These are phyloP conservation scores for Todus mexicanus DNA, from an alignment of 2,797 vertebrate genomes.

Conservation along the genomic window DNA sequence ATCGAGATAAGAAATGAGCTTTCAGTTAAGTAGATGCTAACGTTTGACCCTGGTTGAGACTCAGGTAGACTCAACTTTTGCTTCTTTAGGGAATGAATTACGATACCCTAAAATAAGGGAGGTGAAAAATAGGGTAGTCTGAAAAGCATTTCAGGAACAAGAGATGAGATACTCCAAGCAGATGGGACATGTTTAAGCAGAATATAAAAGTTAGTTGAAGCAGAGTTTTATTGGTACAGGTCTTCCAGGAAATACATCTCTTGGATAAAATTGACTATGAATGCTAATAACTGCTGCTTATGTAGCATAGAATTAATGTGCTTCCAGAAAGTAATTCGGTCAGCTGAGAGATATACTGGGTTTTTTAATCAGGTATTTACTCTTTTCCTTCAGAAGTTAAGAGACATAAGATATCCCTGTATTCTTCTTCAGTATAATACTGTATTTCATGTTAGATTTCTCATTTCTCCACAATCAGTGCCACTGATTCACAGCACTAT, in stretches of 20 bases:
- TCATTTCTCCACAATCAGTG: neutral
- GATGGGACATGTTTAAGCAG: neutral
- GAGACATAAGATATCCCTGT: neutral
- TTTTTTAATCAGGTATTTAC: neutral
- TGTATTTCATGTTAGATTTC: neutral
- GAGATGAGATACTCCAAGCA: neutral
- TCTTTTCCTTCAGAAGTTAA: neutral
- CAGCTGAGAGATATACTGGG: neutral
- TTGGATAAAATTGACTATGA: neutral
- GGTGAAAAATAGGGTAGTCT: neutral
- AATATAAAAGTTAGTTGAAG: neutral
- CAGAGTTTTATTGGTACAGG: neutral
- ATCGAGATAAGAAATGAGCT: slow-evolving; percentile 1
- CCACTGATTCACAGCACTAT: neutral
- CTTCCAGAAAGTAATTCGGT: slow-evolving; percentile 4
- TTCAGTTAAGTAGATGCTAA: neutral
- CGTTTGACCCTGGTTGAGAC: neutral
- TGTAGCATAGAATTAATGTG: neutral
- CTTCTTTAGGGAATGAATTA: slow-evolving; percentile 2
- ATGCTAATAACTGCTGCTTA: neutral
- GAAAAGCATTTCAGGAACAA: neutral
- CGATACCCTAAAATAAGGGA: neutral
- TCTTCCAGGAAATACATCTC: neutral
- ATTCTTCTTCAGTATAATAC: neutral
- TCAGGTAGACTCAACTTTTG: neutral